Evolutionary conservation across 2,113 vertebrate genomes (phyloP).

Genomic region (Glaucomys volans): DNA sequence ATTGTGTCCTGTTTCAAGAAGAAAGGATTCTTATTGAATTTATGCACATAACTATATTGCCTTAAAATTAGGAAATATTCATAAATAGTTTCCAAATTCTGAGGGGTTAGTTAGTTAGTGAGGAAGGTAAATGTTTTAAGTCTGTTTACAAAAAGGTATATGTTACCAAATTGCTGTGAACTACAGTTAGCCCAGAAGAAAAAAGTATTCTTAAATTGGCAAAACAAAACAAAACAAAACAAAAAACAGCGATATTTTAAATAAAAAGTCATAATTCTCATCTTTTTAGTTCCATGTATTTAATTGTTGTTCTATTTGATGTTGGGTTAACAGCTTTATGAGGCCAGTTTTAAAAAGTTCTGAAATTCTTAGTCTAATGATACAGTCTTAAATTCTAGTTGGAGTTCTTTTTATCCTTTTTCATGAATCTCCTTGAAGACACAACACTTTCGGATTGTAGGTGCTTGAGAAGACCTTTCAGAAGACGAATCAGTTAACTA

Average conservation of each 20-base stretch:
- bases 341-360: neutral
- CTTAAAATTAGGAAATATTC: neutral
- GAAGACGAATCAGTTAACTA: neutral
- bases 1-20: neutral
- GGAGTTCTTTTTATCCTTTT: neutral
- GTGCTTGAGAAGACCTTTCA: neutral
- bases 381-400: neutral
- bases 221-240: neutral
- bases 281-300: neutral
- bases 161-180: neutral
- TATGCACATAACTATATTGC: neutral
- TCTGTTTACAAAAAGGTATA: neutral
- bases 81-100: neutral
- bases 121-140: neutral
- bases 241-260: neutral
- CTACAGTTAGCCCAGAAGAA: neutral
- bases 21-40: neutral
- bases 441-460: neutral
- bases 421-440: neutral
- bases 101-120: neutral
- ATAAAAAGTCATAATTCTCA: neutral
- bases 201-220: neutral
- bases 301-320: neutral
- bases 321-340: neutral
- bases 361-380: neutral